These are phyloP conservation scores for Triplophysa rosa DNA, from an alignment of 2,113 vertebrate species.

Conservation along the genomic window DNA sequence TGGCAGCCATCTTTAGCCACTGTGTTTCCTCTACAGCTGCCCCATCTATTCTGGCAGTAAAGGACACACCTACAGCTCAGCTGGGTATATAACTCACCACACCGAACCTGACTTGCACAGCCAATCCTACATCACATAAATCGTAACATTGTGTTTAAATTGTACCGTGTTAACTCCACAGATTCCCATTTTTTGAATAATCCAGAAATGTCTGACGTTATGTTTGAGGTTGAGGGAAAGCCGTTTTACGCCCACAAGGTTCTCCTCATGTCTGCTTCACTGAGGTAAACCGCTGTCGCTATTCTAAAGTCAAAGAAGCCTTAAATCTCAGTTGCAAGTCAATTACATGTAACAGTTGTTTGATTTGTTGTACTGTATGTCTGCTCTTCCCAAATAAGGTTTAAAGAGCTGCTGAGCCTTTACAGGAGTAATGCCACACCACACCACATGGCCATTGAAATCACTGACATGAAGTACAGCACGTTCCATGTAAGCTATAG, in stretches of 20 bases:
- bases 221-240: conserved; percentile 86
- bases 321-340: neutral
- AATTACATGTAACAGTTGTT: neutral
- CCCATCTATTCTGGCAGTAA: conserved; percentile 77
- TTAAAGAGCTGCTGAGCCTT: conserved; percentile 82
- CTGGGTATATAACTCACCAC: conserved; percentile 74
- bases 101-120: neutral
- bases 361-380: neutral
- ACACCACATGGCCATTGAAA: conserved; percentile 78
- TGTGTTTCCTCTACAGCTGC: conserved; percentile 82
- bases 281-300: conserved; percentile 74
- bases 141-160: neutral
- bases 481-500: conserved; percentile 84
- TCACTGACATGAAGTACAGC: conserved; percentile 85
- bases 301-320: too few relatives aligned
- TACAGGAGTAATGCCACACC: conserved; percentile 72
- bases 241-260: conserved; percentile 90
- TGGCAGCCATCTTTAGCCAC: conserved; percentile 82
- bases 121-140: neutral
- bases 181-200: conserved; percentile 93
- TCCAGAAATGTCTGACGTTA: conserved; percentile 94
- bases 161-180: conserved; percentile 52
- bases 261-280: conserved; percentile 90
- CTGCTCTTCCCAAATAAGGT: conserved; percentile 68
- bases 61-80: conserved; percentile 82